These are phyloP conservation scores for Lutraria lutraria DNA, from an alignment of 2,888 invertebrate species.

Conservation along the genomic window DNA sequence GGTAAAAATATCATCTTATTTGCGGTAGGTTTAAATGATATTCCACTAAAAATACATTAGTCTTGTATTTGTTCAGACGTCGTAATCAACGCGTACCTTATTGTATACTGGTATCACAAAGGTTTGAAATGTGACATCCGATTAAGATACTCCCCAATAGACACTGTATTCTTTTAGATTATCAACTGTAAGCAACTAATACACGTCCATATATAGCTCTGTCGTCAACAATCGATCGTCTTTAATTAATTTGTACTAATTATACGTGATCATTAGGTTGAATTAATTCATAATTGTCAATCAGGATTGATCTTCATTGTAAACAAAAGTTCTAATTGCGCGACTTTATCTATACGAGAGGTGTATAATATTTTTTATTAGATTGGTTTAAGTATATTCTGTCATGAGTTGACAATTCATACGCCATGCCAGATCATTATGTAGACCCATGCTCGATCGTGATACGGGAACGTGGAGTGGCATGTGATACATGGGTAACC, in stretches of 20 bases:
- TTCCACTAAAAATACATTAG: not conserved
- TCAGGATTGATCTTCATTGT: not conserved
- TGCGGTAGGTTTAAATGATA: not conserved
- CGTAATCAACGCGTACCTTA: conserved; percentile 28
- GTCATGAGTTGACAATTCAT: not conserved
- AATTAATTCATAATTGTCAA: conserved; percentile 1
- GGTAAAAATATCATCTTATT: not conserved
- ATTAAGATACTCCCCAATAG: not conserved
- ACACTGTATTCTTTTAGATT: conserved; percentile 27
- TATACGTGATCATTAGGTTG: not conserved
- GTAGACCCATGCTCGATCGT: not conserved
- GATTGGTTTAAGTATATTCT: not conserved
- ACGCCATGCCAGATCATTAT: not conserved
- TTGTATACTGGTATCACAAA: not conserved
- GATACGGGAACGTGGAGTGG: not conserved
- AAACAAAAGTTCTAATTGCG: conserved; percentile 13
- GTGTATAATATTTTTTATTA: not conserved
- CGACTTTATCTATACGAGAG: not conserved
- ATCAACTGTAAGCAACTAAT: conserved; percentile 28
- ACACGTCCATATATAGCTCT: not conserved
- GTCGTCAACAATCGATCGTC: not conserved
- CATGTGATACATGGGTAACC: not conserved
- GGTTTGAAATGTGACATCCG: conserved; percentile 8
- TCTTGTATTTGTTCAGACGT: not conserved
- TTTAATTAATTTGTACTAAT: conserved; percentile 12